These are phyloP conservation scores for Tragelaphus scriptus DNA, from an alignment of 2,113 vertebrate species.

Conservation along the genomic window DNA sequence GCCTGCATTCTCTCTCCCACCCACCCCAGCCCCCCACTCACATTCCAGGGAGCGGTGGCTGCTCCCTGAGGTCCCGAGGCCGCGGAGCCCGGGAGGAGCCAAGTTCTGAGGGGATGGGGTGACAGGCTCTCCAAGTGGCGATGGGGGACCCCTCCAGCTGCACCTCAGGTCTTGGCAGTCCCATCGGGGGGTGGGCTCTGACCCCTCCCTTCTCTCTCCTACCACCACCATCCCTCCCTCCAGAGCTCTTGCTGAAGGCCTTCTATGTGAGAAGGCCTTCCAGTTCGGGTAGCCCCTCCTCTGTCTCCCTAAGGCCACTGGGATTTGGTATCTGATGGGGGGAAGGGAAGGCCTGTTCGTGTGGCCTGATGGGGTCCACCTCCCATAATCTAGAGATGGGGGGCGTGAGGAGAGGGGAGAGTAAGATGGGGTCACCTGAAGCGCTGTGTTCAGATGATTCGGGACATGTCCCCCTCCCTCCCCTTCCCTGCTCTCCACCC, in stretches of 20 bases:
- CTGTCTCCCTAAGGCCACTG: not conserved
- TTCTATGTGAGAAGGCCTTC: not conserved
- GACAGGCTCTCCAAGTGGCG: not conserved
- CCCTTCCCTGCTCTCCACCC: not conserved
- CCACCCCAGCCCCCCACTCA: not conserved
- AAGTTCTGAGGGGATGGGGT: not conserved
- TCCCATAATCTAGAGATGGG: not conserved
- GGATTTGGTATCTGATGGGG: not conserved
- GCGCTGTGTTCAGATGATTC: not conserved
- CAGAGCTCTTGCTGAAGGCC: not conserved
- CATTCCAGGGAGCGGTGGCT: not conserved
- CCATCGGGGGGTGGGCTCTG: not conserved
- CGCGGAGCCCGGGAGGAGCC: not conserved
- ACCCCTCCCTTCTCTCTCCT: not conserved
- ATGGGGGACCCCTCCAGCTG: too few relatives aligned
- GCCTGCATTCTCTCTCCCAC: not conserved
- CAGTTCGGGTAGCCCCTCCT: not conserved
- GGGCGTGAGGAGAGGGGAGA: not conserved
- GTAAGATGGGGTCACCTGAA: not conserved
- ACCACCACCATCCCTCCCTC: not conserved
- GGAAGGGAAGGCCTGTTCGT: not conserved
- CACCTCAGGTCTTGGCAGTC: not conserved
- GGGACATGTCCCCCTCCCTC: constrained; percentile 30
- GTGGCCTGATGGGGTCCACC: not conserved
- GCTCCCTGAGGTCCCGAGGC: not conserved